phyloP scores from a whole-genome alignment of 2,113 vertebrate species.

The Cochlearius cochlearius region DNA sequence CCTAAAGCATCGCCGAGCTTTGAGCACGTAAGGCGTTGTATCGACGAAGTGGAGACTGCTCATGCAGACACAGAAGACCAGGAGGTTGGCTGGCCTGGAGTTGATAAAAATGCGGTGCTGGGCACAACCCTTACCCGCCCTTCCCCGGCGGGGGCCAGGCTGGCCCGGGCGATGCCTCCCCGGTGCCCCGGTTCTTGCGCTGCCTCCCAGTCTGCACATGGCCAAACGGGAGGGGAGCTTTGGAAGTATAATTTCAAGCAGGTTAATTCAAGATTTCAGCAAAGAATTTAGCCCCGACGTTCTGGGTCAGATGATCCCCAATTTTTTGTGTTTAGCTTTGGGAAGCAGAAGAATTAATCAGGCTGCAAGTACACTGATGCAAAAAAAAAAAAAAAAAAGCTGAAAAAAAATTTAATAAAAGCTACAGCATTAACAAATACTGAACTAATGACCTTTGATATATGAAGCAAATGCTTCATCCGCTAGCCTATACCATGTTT shows the following conservation, averaged over 20 bases:
- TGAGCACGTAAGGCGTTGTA: background rate
- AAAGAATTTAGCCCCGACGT: background rate
- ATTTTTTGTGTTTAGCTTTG: background rate
- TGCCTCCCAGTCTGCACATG: background rate
- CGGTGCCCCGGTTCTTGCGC: background rate
- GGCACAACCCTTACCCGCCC: fast-evolving
- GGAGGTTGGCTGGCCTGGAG: background rate
- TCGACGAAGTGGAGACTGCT: no score
- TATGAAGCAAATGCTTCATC: conserved; percentile 44
- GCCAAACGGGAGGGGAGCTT: background rate
- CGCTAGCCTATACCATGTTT: background rate
- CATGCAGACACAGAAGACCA: background rate
- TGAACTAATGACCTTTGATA: conserved; percentile 61
- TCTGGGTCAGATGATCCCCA: background rate
- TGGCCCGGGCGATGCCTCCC: background rate
- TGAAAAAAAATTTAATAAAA: conserved; percentile 40
- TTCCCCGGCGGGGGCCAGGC: background rate
- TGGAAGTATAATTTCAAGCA: background rate
- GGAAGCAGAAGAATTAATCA: conserved; percentile 25
- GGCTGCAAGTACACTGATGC: background rate
- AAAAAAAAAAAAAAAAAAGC: background rate
- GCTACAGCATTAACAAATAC: conserved; percentile 7
- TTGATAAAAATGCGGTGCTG: background rate
- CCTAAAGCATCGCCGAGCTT: background rate
- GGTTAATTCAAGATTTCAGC: background rate